Percentiles rank a stretch among this genome's conserved stretches.
phyloP scores from a whole-genome alignment of 2,113 vertebrate genomes.

The Charadrius vociferus region DNA sequence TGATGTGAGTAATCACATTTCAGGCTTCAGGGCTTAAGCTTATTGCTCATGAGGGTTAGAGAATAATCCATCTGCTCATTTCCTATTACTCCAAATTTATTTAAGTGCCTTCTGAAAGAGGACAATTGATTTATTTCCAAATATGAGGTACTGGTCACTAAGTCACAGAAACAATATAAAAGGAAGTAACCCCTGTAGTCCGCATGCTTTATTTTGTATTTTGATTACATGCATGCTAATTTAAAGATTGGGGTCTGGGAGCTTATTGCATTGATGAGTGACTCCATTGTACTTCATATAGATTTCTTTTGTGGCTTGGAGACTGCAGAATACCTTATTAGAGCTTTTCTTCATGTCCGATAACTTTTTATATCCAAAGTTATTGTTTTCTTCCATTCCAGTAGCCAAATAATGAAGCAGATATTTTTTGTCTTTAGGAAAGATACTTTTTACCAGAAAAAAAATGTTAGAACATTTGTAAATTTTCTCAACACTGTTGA shows the following conservation, averaged over 20 bases:
- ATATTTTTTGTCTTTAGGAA: neutral
- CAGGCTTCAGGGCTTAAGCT: neutral
- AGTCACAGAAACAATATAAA: neutral
- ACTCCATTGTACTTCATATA: neutral
- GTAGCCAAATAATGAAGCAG: neutral
- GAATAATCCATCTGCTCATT: conserved; percentile 17
- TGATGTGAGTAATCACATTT: conserved; percentile 21
- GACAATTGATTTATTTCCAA: neutral
- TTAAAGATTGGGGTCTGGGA: neutral
- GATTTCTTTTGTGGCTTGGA: neutral
- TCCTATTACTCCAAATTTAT: neutral
- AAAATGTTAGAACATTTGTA: neutral
- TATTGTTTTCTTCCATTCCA: neutral
- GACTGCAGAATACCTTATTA: neutral
- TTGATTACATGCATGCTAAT: neutral
- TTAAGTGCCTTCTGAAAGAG: neutral
- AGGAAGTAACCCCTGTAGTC: neutral
- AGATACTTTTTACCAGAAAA: neutral
- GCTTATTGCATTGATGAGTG: neutral
- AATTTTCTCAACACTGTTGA: neutral
- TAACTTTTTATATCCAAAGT: neutral
- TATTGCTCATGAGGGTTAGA: neutral
- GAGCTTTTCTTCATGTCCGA: neutral
- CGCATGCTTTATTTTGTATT: neutral
- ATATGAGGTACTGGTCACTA: neutral